Percentiles rank a stretch among this genome's conserved stretches.
These are phyloP conservation scores for Spondyliosoma cantharus DNA, from an alignment of 2,797 vertebrate genomes.

Conservation along the genomic window DNA sequence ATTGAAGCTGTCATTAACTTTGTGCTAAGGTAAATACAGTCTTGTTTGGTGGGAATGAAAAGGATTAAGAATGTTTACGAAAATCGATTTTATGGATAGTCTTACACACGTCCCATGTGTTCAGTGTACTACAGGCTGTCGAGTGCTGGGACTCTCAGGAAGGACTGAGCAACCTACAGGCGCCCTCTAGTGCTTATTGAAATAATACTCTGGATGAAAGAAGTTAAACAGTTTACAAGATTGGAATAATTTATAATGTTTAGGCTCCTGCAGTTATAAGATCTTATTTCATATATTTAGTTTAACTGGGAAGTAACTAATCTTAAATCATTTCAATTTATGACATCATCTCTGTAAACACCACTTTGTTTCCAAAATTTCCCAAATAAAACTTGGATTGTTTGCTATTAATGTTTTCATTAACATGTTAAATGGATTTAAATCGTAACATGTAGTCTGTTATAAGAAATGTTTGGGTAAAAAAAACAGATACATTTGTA, in stretches of 20 bases:
- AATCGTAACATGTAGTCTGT: background rate
- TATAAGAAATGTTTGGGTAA: background rate
- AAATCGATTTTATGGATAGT: slow-evolving; percentile 50
- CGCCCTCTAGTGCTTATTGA: slow-evolving; percentile 81
- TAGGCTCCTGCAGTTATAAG: background rate
- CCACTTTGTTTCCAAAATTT: background rate
- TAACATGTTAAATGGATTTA: background rate
- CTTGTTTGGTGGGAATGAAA: slow-evolving; percentile 35
- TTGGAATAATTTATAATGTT: background rate
- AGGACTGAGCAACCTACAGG: slow-evolving; percentile 66
- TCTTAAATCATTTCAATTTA: background rate
- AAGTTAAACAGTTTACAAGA: background rate
- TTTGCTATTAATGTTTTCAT: background rate
- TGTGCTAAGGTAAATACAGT: slow-evolving; percentile 20
- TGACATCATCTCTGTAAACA: background rate
- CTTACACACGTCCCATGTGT: slow-evolving; percentile 43
- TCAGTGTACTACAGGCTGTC: slow-evolving; percentile 24
- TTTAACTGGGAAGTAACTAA: background rate
- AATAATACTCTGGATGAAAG: background rate
- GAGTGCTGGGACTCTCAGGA: slow-evolving; percentile 20
- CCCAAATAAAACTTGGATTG: background rate
- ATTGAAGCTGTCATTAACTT: slow-evolving; percentile 32
- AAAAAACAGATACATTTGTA: background rate
- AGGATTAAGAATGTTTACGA: slow-evolving; percentile 49
- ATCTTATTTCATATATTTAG: background rate